These are phyloP conservation scores for Osmoderma eremita DNA, from an alignment of 2,888 invertebrate species.

Conservation along the genomic window DNA sequence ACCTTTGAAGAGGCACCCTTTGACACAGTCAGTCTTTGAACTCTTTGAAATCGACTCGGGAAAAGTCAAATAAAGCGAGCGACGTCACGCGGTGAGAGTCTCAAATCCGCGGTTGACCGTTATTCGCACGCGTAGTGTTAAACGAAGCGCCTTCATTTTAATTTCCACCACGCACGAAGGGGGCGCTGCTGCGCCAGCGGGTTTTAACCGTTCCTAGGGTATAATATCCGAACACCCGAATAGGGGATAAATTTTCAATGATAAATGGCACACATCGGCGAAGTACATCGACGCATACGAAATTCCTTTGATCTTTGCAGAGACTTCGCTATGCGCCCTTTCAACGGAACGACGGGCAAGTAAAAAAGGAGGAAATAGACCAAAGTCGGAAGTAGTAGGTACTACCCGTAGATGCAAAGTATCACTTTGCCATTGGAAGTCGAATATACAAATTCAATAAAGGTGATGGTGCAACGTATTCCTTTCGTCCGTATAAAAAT, in stretches of 20 bases:
- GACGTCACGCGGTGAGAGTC: not conserved
- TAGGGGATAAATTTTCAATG: slow-evolving; percentile 31
- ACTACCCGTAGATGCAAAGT: too few relatives aligned
- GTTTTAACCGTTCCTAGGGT: not conserved
- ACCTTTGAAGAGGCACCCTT: too few relatives aligned
- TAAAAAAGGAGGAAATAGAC: not conserved
- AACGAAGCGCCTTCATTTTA: slow-evolving; percentile 23
- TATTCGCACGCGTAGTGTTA: slow-evolving; percentile 14
- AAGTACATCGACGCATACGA: slow-evolving; percentile 3
- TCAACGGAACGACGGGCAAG: not conserved
- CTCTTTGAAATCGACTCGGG: too few relatives aligned
- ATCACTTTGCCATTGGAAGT: slow-evolving; percentile 17
- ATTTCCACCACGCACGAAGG: slow-evolving; percentile 19
- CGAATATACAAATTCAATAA: slow-evolving; percentile 29
- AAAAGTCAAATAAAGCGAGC: too few relatives aligned
- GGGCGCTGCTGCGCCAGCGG: not conserved
- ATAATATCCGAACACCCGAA: not conserved
- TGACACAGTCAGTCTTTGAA: too few relatives aligned
- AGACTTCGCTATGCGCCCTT: slow-evolving; percentile 30
- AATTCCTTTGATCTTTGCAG: slow-evolving; percentile 34
- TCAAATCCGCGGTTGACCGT: slow-evolving; percentile 25
- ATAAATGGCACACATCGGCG: slow-evolving; percentile 13
- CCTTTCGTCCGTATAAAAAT: not conserved
- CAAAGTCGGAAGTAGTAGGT: too few relatives aligned
- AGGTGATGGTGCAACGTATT: not conserved